phyloP scores from a whole-genome alignment of 64 coral and sea anemone species.

The Montipora cactus region DNA sequence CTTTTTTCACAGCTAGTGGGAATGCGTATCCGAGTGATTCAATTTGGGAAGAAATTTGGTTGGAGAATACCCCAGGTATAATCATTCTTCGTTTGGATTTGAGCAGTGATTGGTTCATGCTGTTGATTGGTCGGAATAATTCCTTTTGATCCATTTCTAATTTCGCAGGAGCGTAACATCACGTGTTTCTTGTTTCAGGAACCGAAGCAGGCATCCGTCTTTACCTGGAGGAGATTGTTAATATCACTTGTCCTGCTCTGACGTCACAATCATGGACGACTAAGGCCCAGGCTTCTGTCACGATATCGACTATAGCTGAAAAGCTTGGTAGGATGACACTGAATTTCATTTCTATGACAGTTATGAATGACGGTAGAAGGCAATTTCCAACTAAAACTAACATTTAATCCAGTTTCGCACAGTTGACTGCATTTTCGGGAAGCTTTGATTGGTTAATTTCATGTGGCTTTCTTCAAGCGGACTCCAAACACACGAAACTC shows the following conservation, averaged over 20 bases:
- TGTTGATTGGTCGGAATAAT: too few species aligned
- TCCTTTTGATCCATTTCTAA: too few species aligned
- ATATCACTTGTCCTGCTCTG: slow-evolving; percentile 79
- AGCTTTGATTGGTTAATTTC: neutral
- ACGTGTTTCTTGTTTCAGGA: slow-evolving; percentile 45
- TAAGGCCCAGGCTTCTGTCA: slow-evolving; percentile 83
- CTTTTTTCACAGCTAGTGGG: slow-evolving; percentile 21
- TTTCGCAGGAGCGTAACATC: neutral
- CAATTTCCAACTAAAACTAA: too few species aligned
- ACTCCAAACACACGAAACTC: too few species aligned
- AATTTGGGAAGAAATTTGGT: slow-evolving; percentile 97
- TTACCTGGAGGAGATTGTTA: slow-evolving; percentile 85
- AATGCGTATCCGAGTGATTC: slow-evolving; percentile 34
- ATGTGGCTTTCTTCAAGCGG: too few species aligned
- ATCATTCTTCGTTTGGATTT: neutral
- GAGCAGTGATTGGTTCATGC: neutral
- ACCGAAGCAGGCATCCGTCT: slow-evolving; percentile 92
- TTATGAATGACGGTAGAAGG: too few species aligned
- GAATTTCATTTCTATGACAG: neutral
- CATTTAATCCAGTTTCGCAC: too few species aligned
- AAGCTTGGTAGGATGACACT: slow-evolving; percentile 68
- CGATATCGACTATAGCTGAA: slow-evolving; percentile 72
- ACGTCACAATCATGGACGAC: slow-evolving; percentile 82
- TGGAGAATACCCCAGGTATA: slow-evolving; percentile 97
- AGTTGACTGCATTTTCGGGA: neutral